phyloP scores from a whole-genome alignment of 2,888 invertebrate species.

The Nemotelus pantherinus region DNA sequence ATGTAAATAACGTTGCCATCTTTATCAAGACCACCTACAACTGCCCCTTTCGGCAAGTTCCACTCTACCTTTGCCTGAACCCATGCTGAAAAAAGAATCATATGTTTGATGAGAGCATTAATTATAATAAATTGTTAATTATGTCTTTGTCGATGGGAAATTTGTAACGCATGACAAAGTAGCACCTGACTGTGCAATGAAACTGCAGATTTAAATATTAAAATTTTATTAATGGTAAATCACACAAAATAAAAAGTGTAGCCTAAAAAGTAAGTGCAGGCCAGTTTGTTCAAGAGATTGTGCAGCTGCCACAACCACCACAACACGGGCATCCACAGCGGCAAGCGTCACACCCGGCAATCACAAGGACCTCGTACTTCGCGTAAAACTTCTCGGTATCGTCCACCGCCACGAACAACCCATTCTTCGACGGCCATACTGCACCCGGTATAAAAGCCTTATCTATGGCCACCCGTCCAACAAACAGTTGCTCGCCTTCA shows the following conservation, averaged over 20 bases:
- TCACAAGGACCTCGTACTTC: conserved; percentile 30
- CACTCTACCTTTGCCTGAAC: not conserved
- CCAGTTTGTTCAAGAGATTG: not conserved
- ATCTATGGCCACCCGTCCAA: conserved; percentile 12
- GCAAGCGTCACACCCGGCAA: conserved; percentile 31
- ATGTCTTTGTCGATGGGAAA: no score
- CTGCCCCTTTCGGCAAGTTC: conserved; percentile 9
- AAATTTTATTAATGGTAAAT: no score
- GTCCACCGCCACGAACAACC: not conserved
- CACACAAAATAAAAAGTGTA: no score
- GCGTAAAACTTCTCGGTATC: not conserved
- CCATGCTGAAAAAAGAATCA: conserved; percentile 34
- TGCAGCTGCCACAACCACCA: not conserved
- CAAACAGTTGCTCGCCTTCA: conserved; percentile 6
- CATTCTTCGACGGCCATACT: conserved; percentile 25
- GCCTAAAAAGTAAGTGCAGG: no score
- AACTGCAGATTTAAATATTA: no score
- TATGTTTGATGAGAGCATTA: not conserved
- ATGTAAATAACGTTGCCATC: conserved; percentile 25
- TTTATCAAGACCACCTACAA: conserved; percentile 18
- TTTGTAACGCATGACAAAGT: no score
- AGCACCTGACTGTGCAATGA: no score
- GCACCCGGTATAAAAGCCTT: conserved; percentile 27
- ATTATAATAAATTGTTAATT: no score
- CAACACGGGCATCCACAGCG: conserved; percentile 16